These are phyloP conservation scores for Eueides isabella DNA, from an alignment of 1,140 invertebrate genomes.

Conservation along the genomic window DNA sequence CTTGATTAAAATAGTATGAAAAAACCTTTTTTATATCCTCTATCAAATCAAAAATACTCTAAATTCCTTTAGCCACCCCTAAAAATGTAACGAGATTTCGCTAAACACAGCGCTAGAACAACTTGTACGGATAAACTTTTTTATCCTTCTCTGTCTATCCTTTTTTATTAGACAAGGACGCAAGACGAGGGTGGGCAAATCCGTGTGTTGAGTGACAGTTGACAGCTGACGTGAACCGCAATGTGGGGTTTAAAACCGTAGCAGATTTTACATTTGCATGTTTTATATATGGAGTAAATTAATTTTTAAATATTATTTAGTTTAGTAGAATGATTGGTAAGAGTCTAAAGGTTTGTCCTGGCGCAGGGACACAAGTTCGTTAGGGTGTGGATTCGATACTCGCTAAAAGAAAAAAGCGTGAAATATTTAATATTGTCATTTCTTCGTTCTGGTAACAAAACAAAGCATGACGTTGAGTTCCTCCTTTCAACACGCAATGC, in stretches of 20 bases:
- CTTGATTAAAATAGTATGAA: neutral
- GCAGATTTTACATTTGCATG: slow-evolving; percentile 13
- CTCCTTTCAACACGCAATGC: no score
- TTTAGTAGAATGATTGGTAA: neutral
- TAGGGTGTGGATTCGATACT: no score
- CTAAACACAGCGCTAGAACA: slow-evolving; percentile 30
- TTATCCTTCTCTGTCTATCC: slow-evolving; percentile 16
- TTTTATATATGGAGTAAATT: neutral
- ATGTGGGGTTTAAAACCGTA: slow-evolving; percentile 16
- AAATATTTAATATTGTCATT: no score
- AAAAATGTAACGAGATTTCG: slow-evolving; percentile 31
- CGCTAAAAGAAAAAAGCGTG: no score
- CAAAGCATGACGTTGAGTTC: no score
- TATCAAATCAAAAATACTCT: slow-evolving; percentile 4
- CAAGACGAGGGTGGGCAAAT: slow-evolving; percentile 50
- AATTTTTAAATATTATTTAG: neutral
- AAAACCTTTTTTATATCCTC: neutral
- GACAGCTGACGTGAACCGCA: slow-evolving; percentile 50
- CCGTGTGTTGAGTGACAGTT: slow-evolving; percentile 62
- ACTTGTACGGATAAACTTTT: slow-evolving; percentile 23
- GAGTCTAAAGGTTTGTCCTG: no score
- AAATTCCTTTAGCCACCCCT: slow-evolving; percentile 14
- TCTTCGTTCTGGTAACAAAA: no score
- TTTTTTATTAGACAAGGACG: slow-evolving; percentile 30
- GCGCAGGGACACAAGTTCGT: no score